Percentiles rank a stretch among this genome's conserved stretches.
These are phyloP conservation scores for Polydesmus complanatus DNA, from an alignment of 2,888 invertebrate genomes.

Conservation along the genomic window DNA sequence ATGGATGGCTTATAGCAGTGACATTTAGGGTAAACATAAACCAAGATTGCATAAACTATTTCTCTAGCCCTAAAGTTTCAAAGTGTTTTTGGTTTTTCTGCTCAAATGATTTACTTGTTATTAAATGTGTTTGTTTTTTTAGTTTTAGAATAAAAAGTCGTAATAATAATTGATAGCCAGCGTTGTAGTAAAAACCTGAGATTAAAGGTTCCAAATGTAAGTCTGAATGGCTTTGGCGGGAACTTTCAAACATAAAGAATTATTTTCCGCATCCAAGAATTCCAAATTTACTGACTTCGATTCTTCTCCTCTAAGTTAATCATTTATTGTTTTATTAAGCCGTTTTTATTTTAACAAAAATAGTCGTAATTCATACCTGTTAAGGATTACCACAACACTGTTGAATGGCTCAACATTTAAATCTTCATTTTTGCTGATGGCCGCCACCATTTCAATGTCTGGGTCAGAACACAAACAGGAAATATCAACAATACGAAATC, in stretches of 20 bases:
- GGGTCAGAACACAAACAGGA: conserved; percentile 5
- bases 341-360: neutral
- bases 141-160: too few relatives aligned
- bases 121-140: too few relatives aligned
- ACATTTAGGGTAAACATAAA: too few relatives aligned
- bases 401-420: conserved; percentile 41
- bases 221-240: conserved; percentile 5
- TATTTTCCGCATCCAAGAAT: neutral
- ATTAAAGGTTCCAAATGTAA: neutral
- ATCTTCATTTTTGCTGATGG: conserved; percentile 28
- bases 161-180: too few relatives aligned
- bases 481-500: conserved; percentile 37
- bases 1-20: too few relatives aligned
- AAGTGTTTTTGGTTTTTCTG: too few relatives aligned
- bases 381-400: conserved; percentile 40
- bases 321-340: neutral
- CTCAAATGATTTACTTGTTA: too few relatives aligned
- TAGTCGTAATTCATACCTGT: conserved; percentile 26
- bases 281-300: neutral
- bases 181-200: too few relatives aligned
- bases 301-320: neutral
- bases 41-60: too few relatives aligned
- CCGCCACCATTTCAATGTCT: conserved; percentile 27
- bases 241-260: neutral
- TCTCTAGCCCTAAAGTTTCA: too few relatives aligned